These are phyloP conservation scores for Struthidea cinerea DNA, from an alignment of 2,113 vertebrate genomes.

Conservation along the genomic window DNA sequence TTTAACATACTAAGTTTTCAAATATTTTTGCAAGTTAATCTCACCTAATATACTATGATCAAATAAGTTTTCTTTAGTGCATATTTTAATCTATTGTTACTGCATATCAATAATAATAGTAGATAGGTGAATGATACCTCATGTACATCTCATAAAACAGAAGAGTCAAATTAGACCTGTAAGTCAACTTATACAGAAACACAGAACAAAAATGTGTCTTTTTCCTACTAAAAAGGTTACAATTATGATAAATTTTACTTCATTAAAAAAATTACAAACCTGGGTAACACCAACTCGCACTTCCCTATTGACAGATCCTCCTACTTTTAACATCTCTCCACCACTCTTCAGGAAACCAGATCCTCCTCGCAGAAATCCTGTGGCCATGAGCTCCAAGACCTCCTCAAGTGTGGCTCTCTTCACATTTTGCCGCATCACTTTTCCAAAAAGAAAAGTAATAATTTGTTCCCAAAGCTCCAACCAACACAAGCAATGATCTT, in stretches of 20 bases:
- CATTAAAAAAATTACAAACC: slow-evolving; percentile 73
- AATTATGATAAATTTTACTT: not conserved
- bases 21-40: not conserved
- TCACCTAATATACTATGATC: not conserved
- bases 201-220: not conserved
- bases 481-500: not conserved
- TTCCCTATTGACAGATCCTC: slow-evolving; percentile 94
- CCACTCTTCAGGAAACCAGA: slow-evolving; percentile 97
- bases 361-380: slow-evolving; percentile 93
- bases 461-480: not conserved
- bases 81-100: not conserved
- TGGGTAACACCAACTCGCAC: slow-evolving; percentile 97
- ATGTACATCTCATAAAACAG: not conserved
- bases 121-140: not conserved
- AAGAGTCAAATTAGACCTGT: not conserved
- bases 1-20: not conserved
- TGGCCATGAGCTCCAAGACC: slow-evolving; percentile 96
- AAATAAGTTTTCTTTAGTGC: not conserved
- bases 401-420: slow-evolving; percentile 94
- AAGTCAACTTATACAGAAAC: not conserved
- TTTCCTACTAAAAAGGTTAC: not conserved
- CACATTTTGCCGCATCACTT: slow-evolving; percentile 98
- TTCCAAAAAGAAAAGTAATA: not conserved
- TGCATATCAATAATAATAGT: not conserved
- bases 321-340: slow-evolving; percentile 97